These are phyloP conservation scores for Pocillopora meandrina DNA, from an alignment of 92 coral and sea anemone species.

Conservation along the genomic window DNA sequence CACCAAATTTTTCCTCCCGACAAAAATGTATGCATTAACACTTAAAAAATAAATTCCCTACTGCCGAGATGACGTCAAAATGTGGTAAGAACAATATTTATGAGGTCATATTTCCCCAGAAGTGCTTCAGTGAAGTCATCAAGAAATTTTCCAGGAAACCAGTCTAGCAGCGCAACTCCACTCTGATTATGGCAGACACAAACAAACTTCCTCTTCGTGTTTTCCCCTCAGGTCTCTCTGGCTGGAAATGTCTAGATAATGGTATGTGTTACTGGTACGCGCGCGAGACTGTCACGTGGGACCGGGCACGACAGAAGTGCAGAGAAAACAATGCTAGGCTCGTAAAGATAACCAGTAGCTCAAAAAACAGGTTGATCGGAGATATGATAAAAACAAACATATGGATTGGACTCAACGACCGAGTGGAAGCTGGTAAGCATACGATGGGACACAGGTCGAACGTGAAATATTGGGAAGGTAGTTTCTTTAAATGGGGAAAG, in stretches of 20 bases:
- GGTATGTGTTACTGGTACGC: conserved; percentile 76
- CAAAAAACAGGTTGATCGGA: conserved; percentile 66
- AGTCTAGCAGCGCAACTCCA: too few relatives aligned
- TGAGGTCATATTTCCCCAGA: too few relatives aligned
- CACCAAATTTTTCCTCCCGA: too few relatives aligned
- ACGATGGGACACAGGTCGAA: not conserved
- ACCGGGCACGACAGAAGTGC: conserved; percentile 75
- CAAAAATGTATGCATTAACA: too few relatives aligned
- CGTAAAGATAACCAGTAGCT: conserved; percentile 56
- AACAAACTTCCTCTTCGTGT: not conserved
- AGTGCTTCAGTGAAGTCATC: too few relatives aligned
- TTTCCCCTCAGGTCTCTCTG: conserved; percentile 51
- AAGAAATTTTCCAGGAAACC: not conserved
- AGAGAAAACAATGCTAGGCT: conserved; percentile 62
- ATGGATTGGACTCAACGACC: conserved; percentile 96
- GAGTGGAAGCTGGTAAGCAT: conserved; percentile 88
- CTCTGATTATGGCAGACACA: not conserved
- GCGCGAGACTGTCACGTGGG: conserved; percentile 74
- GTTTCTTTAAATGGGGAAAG: too few relatives aligned
- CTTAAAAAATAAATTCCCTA: too few relatives aligned
- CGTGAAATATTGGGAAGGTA: too few relatives aligned
- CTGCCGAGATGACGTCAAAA: too few relatives aligned
- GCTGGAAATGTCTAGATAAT: conserved; percentile 71
- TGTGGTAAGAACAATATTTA: too few relatives aligned
- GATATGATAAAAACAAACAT: conserved; percentile 58